phyloP scores from a whole-genome alignment of 2,797 vertebrate genomes.

The Hipposideros larvatus region DNA sequence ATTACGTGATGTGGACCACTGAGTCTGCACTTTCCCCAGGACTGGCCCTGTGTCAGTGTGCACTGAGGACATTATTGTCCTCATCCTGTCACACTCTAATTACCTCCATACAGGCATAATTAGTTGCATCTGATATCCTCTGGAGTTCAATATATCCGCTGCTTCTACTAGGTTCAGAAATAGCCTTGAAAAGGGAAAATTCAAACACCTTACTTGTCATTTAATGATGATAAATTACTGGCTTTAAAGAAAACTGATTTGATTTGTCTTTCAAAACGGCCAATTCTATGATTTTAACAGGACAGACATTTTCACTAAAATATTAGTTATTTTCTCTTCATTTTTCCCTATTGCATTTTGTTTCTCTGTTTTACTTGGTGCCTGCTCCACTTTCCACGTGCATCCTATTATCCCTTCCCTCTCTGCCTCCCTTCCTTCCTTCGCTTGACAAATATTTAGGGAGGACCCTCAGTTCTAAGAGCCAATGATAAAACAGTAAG shows the following conservation, averaged over 20 bases:
- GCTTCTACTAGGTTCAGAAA: slow-evolving; percentile 7
- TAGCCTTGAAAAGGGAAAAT: slow-evolving; percentile 9
- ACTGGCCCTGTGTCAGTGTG: background rate
- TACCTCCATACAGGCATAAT: background rate
- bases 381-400: background rate
- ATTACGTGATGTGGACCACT: background rate
- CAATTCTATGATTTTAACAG: slow-evolving; percentile 37
- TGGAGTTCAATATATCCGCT: background rate
- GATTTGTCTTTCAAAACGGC: slow-evolving; percentile 25
- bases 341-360: background rate
- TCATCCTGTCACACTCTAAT: background rate
- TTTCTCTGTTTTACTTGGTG: background rate
- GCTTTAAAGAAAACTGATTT: slow-evolving; percentile 58
- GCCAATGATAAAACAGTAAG: background rate
- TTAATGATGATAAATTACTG: slow-evolving; percentile 22
- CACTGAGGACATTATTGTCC: background rate
- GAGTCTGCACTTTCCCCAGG: background rate
- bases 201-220: slow-evolving; percentile 1
- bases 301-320: background rate
- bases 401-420: background rate
- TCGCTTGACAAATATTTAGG: background rate
- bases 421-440: background rate
- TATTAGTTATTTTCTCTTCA: background rate
- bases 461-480: background rate
- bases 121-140: background rate